Conservation (phyloP, 2,797 vertebrate species). For the Enteromius viviparus region DNA sequence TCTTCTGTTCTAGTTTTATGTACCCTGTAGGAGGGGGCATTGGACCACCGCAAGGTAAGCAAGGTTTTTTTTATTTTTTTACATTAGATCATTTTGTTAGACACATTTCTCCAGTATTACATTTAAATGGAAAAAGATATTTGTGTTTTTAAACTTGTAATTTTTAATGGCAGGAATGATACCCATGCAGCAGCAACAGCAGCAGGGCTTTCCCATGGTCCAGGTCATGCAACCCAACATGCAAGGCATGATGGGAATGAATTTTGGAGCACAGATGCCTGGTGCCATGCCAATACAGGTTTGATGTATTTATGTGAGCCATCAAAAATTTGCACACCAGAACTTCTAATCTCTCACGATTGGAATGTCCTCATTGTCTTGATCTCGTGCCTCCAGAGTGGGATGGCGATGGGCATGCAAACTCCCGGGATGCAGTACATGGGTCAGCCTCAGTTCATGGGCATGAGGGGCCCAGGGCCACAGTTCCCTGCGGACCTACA, state of each 20-base stretch:
- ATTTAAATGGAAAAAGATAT: background rate
- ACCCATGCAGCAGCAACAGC: conserved; percentile 87
- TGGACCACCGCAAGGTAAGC: conserved; percentile 91
- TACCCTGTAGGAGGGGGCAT: conserved; percentile 91
- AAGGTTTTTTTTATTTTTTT: background rate
- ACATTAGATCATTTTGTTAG: background rate
- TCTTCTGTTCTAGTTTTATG: conserved; percentile 84
- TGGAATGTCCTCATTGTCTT: background rate
- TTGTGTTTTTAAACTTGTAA: background rate
- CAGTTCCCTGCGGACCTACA: conserved; percentile 92
- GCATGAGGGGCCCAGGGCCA: conserved; percentile 87
- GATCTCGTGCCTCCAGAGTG: conserved; percentile 75
- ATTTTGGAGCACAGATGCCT: conserved; percentile 90
- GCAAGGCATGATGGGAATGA: conserved; percentile 97
- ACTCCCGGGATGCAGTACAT: conserved; percentile 88
- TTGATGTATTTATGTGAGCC: conserved; percentile 1
- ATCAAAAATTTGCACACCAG: too few relatives aligned
- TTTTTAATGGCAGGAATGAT: conserved; percentile 83
- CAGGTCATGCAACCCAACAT: conserved; percentile 95
- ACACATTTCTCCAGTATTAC: background rate
- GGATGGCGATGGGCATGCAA: conserved; percentile 91
- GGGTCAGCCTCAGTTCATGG: conserved; percentile 89
- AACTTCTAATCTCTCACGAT: background rate
- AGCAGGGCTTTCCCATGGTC: conserved; percentile 91
- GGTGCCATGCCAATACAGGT: conserved; percentile 94